Conservation (phyloP, 1,140 invertebrate genomes). For the Drusus annulatus region DNA sequence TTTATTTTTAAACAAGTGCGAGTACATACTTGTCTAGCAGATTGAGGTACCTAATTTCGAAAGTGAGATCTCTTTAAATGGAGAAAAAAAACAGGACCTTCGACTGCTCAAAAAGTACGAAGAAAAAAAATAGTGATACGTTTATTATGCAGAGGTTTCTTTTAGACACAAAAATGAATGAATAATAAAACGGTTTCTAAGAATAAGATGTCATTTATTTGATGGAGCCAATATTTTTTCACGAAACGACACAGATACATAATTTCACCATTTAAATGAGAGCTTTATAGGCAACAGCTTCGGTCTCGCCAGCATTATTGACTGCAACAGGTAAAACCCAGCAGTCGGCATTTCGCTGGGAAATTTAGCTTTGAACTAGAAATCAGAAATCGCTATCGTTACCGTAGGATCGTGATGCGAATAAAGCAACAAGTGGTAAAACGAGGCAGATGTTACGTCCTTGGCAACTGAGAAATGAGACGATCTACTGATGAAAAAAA, state of each 20-base stretch:
- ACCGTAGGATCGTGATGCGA: neutral
- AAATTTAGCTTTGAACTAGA: conserved; percentile 21
- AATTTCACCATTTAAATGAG: neutral
- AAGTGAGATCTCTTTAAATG: no score
- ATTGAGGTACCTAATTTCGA: no score
- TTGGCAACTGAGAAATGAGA: no score
- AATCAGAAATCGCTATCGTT: neutral
- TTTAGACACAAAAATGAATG: neutral
- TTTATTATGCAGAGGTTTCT: neutral
- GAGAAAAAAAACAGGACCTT: no score
- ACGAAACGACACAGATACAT: conserved; percentile 1
- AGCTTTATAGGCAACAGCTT: neutral
- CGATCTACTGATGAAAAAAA: no score
- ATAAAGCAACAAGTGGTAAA: neutral
- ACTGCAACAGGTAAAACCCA: conserved; percentile 6
- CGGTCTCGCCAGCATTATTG: neutral
- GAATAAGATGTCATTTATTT: neutral
- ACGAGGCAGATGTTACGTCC: no score
- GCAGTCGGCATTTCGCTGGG: neutral
- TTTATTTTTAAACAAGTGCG: no score
- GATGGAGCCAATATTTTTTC: neutral
- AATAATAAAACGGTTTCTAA: neutral
- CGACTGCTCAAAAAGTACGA: no score
- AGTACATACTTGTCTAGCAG: no score
- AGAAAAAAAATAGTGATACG: no score